phyloP scores from a whole-genome alignment of 92 coral and sea anemone species.

The Zoanthus sociatus region DNA sequence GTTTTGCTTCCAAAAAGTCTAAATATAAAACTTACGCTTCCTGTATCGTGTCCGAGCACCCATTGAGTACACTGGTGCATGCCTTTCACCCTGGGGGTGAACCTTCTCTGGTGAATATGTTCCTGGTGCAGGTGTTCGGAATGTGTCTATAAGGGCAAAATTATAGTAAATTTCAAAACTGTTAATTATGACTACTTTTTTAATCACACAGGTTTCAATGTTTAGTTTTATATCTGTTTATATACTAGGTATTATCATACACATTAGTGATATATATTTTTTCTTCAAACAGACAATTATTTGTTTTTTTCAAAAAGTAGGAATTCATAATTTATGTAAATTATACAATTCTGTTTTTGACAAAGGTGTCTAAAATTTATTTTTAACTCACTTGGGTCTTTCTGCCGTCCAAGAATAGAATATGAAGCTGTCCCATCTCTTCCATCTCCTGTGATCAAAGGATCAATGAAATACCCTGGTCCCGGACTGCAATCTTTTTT shows the following conservation, averaged over 20 bases:
- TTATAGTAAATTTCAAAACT: no score
- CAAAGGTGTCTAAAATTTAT: neutral
- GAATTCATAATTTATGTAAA: neutral
- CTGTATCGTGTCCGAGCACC: constrained; percentile 94
- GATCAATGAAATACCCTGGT: constrained; percentile 84
- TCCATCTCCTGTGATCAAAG: constrained; percentile 77
- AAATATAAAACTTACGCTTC: constrained; percentile 74
- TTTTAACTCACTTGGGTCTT: constrained; percentile 84
- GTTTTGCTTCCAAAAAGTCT: neutral
- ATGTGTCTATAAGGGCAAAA: constrained; percentile 67
- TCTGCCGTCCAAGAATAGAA: constrained; percentile 88
- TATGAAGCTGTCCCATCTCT: constrained; percentile 91
- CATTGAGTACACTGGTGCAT: constrained; percentile 96
- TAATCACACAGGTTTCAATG: no score
- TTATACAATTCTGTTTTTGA: neutral
- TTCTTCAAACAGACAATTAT: neutral
- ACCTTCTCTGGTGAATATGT: constrained; percentile 97
- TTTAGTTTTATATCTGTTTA: no score
- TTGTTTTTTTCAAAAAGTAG: neutral
- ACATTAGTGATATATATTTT: no score
- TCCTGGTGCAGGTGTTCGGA: constrained; percentile 99
- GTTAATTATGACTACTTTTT: no score
- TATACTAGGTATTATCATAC: no score
- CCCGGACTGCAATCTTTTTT: constrained; percentile 98
- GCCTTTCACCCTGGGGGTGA: constrained; percentile 98